Evolutionary conservation across 2,888 invertebrate genomes (phyloP).

Genomic region (Hymenopus coronatus): DNA sequence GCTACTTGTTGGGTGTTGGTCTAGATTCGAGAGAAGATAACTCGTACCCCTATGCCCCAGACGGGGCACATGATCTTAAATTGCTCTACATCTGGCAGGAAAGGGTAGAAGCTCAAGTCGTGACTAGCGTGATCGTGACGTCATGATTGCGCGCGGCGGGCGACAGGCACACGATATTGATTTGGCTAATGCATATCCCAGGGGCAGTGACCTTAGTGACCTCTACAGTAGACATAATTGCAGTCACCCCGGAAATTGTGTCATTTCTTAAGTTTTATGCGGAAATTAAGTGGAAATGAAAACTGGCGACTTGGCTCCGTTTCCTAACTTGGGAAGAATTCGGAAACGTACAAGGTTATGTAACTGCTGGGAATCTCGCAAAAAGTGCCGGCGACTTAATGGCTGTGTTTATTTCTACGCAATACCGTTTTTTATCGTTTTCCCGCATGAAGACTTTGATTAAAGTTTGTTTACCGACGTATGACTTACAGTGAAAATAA

Average conservation of each 20-base stretch:
- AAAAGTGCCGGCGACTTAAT: too few species aligned
- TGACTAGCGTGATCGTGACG: background rate
- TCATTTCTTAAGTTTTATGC: background rate
- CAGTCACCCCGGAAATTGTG: background rate
- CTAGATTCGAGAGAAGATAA: too few species aligned
- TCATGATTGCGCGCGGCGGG: background rate
- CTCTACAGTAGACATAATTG: background rate
- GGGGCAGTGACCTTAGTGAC: background rate
- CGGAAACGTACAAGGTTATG: background rate
- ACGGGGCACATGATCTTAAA: background rate
- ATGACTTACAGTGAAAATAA: too few species aligned
- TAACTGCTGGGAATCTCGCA: too few species aligned
- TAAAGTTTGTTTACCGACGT: too few species aligned
- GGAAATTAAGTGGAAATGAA: background rate
- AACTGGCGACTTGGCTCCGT: background rate
- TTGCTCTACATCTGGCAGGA: background rate
- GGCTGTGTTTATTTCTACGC: too few species aligned
- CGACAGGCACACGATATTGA: slow-evolving; percentile 2
- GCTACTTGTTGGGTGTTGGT: background rate
- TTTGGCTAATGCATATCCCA: background rate
- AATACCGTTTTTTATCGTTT: too few species aligned
- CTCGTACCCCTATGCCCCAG: background rate
- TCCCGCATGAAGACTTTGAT: too few species aligned
- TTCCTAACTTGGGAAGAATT: background rate
- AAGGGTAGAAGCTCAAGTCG: background rate